Percentiles rank a stretch among this genome's conserved stretches.
These are phyloP conservation scores for Sisyra nigra DNA, from an alignment of 2,888 invertebrate genomes.

Conservation along the genomic window DNA sequence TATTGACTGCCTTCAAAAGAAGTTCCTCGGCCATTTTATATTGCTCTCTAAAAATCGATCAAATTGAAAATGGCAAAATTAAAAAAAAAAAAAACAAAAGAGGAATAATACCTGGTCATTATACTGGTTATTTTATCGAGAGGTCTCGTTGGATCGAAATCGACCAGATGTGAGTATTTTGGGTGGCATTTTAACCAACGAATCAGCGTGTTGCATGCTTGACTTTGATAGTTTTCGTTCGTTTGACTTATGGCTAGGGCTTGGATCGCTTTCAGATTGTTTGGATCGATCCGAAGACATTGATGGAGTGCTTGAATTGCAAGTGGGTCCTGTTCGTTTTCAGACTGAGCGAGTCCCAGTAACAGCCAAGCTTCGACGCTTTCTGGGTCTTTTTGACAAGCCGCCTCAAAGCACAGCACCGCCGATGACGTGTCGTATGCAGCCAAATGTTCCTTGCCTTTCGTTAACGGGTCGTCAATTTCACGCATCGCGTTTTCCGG, in stretches of 20 bases:
- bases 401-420: constrained; percentile 91
- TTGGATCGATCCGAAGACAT: constrained; percentile 63
- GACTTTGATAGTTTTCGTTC: constrained; percentile 86
- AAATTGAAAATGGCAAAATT: no score
- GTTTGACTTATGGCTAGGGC: constrained; percentile 87
- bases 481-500: constrained; percentile 77
- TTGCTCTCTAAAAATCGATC: constrained; percentile 30
- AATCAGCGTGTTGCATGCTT: constrained; percentile 68
- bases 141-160: constrained; percentile 30
- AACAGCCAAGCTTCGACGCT: constrained; percentile 75
- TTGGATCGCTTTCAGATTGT: constrained; percentile 72
- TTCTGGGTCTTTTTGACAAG: constrained; percentile 65
- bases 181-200: constrained; percentile 67
- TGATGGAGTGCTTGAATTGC: constrained; percentile 85
- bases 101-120: constrained; percentile 26
- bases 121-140: constrained; percentile 29
- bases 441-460: constrained; percentile 67
- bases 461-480: constrained; percentile 61
- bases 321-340: constrained; percentile 89
- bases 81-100: constrained; percentile 6
- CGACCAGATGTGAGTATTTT: constrained; percentile 60
- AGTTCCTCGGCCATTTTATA: constrained; percentile 54
- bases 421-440: constrained; percentile 90
- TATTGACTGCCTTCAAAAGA: constrained; percentile 64
- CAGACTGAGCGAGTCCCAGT: constrained; percentile 77